phyloP scores from a whole-genome alignment of 37 sponge, comb jelly and placozoan species.

The Axinella damicornis region DNA sequence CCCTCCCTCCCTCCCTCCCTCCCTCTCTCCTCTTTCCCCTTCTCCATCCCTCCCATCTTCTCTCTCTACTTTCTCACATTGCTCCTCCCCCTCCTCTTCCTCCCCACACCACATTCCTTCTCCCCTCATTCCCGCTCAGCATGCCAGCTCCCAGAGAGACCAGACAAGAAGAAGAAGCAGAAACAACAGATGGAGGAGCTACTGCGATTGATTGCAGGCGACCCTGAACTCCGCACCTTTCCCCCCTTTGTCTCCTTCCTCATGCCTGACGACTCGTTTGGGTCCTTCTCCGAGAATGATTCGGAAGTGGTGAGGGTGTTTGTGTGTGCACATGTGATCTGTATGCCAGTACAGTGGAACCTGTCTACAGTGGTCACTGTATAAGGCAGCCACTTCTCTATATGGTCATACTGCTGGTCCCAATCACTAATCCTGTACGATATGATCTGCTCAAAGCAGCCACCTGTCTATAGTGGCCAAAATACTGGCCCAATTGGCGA shows the following conservation, averaged over 20 bases:
- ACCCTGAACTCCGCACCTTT: neutral
- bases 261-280: constrained; percentile 42
- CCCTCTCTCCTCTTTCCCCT: neutral
- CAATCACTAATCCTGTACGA: no score
- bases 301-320: constrained; percentile 36
- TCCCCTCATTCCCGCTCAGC: neutral
- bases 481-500: no score
- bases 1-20: neutral
- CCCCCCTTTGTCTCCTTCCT: constrained; percentile 25
- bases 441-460: no score
- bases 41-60: neutral
- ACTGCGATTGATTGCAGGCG: constrained; percentile 3
- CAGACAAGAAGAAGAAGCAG: constrained; percentile 46
- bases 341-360: no score
- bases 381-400: neutral
- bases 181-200: constrained; percentile 16
- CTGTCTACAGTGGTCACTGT: no score
- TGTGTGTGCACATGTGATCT: constrained; percentile 9
- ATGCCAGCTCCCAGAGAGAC: neutral
- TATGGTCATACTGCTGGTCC: no score
- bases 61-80: neutral
- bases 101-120: neutral
- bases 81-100: neutral
- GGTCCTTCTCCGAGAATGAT: constrained; percentile 16
- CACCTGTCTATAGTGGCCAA: no score